Evolutionary conservation across 2,113 vertebrate genomes (phyloP), one percentile per base, ranked within the genome.

Genomic region (Cyphotilapia sp.): DNA sequence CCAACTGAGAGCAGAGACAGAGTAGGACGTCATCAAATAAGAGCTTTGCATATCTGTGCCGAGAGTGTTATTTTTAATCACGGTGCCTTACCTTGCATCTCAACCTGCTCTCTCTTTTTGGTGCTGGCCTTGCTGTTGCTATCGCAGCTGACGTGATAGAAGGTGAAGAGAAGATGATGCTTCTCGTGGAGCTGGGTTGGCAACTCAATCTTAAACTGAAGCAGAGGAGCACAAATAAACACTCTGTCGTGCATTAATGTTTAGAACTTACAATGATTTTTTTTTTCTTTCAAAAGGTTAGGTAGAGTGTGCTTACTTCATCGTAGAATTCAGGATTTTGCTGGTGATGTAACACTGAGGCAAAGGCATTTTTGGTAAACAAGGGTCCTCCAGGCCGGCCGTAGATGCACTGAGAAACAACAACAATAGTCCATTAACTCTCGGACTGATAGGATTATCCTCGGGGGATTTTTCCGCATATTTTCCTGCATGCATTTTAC

Each of bases 251-350:
- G 45, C 17, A 19, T 12, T 78, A 27, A 42, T n/a, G 5, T 81
- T 24, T 45, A 22, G 6, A 9, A n/a, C 3, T 61, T 29, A 35
- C 45, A 19, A 81, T 47, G 2, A 5, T 6, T 57, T 66, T 8
- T 27, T 35, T 38, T 59, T 69, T 22, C 19, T 40, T 69, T 69
- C 5, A 9, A 66, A 63, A 33, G 5, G 11, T 81, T n/a, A 35
- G 19, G 13, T 4, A 14, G 10, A 16, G 27, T 10, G 16, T 2
- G 13, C 94, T 96, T 93, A 99, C 99, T 97, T 99, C 99, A 87
- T 99, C 99, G 88, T 99, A 99, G 95, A 99, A 99, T 90, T 99
- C 99, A 9, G 99, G 99, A 94, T 97, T 99, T 89, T 99, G 98
- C 76, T 99, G 98, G 90, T 99, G 99, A 94, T 99, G 99, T 35